Conservation (phyloP, 2,113 vertebrate genomes). For the Rhinoderma darwinii region DNA sequence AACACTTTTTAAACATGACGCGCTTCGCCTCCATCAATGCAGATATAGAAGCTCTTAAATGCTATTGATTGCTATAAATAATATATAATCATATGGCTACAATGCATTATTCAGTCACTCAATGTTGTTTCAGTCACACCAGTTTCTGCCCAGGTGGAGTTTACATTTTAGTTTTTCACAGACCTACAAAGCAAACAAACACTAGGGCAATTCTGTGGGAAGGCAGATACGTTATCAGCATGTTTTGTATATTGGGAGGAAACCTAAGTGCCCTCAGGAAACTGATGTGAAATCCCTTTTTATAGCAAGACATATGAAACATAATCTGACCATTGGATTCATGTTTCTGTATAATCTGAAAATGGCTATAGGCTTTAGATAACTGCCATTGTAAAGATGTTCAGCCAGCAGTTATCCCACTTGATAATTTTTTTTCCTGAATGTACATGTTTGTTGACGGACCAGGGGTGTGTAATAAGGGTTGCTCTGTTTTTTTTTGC, state of each 20-base stretch:
- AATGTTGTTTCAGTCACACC: constrained; percentile 1
- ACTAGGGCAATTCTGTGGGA: not conserved
- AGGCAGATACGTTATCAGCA: not conserved
- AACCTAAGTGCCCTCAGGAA: not conserved
- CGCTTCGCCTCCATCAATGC: not conserved
- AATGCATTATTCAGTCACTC: not conserved
- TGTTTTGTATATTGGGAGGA: not conserved
- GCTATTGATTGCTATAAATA: not conserved
- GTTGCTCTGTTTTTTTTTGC: no score
- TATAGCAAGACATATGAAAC: no score
- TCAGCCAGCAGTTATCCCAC: no score
- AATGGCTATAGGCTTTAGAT: no score
- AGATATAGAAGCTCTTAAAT: not conserved
- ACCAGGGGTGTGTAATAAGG: no score
- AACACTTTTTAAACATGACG: not conserved
- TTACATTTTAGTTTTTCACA: not conserved
- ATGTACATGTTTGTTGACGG: no score
- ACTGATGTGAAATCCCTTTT: not conserved
- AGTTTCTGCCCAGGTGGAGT: not conserved
- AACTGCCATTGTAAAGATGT: no score
- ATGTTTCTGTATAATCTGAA: no score
- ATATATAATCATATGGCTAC: not conserved
- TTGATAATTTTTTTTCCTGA: no score
- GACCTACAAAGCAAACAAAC: not conserved
- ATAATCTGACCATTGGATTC: no score